These are phyloP conservation scores for Oenanthe oenanthe DNA, from an alignment of 2,113 vertebrate species.

Conservation along the genomic window DNA sequence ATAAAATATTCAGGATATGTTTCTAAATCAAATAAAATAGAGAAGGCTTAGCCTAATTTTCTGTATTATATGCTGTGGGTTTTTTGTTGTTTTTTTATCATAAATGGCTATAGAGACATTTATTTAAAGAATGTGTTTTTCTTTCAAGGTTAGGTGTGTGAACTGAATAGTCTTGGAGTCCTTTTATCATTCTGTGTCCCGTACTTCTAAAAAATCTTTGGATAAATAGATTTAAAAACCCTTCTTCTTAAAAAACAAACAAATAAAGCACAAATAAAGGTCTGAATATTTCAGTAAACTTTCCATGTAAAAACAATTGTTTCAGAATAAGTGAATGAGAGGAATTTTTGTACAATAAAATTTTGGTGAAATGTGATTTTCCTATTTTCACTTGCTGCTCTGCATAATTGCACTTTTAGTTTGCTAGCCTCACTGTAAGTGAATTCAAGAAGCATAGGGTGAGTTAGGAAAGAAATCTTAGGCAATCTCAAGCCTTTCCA, in stretches of 20 bases:
- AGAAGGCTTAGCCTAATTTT: background rate
- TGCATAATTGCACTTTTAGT: rapidly evolving
- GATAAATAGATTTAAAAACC: background rate
- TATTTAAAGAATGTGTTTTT: background rate
- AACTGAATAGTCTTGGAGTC: background rate
- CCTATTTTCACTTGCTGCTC: background rate
- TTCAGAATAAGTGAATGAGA: background rate
- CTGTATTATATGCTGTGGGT: background rate
- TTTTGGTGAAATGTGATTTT: background rate
- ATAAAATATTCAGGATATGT: background rate
- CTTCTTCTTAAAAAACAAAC: background rate
- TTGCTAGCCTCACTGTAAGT: background rate
- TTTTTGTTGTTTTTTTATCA: background rate
- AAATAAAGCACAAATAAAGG: background rate
- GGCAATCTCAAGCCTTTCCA: background rate
- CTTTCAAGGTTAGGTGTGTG: background rate
- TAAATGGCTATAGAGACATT: background rate
- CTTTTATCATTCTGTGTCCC: background rate
- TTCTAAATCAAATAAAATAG: background rate
- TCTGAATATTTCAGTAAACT: background rate
- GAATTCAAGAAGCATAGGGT: background rate
- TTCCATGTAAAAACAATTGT: background rate
- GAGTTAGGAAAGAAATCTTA: background rate
- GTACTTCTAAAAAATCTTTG: background rate
- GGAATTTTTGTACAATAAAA: background rate